Evolutionary conservation across 2,797 vertebrate species (phyloP), one percentile per base, ranked within the genome.

Genomic region (Benthosema pterotum): DNA sequence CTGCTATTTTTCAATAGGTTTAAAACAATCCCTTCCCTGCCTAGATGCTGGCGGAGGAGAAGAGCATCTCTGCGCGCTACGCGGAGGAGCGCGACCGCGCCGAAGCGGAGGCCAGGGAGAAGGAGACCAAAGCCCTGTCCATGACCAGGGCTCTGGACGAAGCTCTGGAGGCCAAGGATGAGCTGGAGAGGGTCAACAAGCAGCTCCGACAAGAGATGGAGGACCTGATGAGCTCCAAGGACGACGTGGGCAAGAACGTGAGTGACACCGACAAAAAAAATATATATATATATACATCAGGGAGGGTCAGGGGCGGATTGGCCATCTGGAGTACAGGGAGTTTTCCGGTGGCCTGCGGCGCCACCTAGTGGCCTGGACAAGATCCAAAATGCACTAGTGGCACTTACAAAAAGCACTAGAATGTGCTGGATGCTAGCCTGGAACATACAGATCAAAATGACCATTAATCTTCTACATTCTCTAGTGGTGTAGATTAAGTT

Each of bases 211-310:
- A 95, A 0, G 98, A 99, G 80, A 99, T 99, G 97, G 98, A 99
- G 84, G 97, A 98, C 67, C 91, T 99, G 60, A 96, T 99, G 87
- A 97, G 95, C 93, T 99, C 97, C 28, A 99, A 99, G 91, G 98
- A 99, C 0, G 96, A 99, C 0, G 98, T 98, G 55, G 97, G 98
- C 82, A 99, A 99, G 88, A 99, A 95, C 0, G 98, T 99, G 89
- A 94, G 97, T 82, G 3, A 15, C 55, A 25, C 0, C 38, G 22
- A 25, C 22, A 5, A 2, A 22, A n/a, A n/a, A n/a, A n/a, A n/a
- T n/a, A n/a, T n/a, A n/a, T n/a, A n/a, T n/a, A n/a, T n/a, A n/a
- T n/a, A n/a, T n/a, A n/a, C n/a, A n/a, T n/a, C n/a, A n/a, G n/a
- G n/a, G n/a, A n/a, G n/a, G n/a, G n/a, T n/a, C n/a, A n/a, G n/a